These are phyloP conservation scores for Cisticola juncidis DNA, from an alignment of 2,113 vertebrate genomes.

Conservation along the genomic window DNA sequence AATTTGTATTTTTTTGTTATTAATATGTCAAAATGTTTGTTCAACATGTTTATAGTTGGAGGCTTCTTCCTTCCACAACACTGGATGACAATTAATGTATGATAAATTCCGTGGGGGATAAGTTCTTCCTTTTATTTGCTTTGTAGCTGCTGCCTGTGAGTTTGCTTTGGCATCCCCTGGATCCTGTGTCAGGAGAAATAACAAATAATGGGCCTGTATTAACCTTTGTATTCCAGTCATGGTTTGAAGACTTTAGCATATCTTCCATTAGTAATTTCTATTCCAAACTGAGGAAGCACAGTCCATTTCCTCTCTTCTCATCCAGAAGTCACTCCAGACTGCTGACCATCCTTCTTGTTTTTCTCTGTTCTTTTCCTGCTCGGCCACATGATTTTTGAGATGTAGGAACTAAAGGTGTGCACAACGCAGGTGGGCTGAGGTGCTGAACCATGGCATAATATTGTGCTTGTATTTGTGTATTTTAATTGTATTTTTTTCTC, in stretches of 20 bases:
- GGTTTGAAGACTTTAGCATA: background rate
- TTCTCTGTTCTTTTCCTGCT: background rate
- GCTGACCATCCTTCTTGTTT: background rate
- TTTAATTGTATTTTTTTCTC: background rate
- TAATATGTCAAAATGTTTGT: background rate
- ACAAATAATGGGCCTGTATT: background rate
- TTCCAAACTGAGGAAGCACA: background rate
- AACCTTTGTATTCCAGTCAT: background rate
- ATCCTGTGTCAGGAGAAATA: background rate
- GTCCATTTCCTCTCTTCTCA: background rate
- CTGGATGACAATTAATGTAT: background rate
- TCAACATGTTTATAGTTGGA: background rate
- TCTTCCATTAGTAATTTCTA: background rate
- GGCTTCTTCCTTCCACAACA: background rate
- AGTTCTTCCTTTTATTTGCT: slow-evolving; percentile 5
- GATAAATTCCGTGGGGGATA: background rate
- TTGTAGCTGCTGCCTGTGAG: background rate
- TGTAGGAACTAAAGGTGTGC: background rate
- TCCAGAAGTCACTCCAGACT: background rate
- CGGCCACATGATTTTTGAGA: background rate
- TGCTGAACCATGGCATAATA: background rate
- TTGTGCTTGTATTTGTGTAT: background rate
- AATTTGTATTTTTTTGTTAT: background rate
- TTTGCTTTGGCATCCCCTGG: background rate
- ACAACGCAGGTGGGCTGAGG: background rate